Evolutionary conservation across 2,888 invertebrate genomes (phyloP), one percentile per base, ranked within the genome.

Genomic region (Temnothorax rugatulus): DNA sequence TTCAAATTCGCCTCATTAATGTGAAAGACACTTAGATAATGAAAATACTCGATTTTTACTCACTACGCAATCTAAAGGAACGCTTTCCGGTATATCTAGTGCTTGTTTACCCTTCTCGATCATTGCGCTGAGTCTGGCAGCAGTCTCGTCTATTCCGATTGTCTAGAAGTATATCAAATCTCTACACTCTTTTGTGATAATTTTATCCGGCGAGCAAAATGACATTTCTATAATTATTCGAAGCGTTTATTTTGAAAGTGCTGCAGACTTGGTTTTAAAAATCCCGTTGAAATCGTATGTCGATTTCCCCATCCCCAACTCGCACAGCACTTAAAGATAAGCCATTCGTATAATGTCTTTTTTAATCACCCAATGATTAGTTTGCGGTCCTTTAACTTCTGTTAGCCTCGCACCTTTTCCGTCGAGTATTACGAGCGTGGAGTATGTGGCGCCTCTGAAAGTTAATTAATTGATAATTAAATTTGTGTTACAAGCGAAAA

Each of bases 361-460:
- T 69, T 34, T 52, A 84, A 86, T 94, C 90, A 97, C 96, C 97
- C 97, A 98, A 93, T 98, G 97, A 95, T 98, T 98, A 64, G 98
- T 98, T 52, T 97, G 97, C 5, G 96, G 96, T 0, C 98, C 98
- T 84, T 96, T 96, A 63, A 96, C 95, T 89, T 95, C 96, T 1
- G 97, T 96, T 57, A 98, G 93, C 71, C 97, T 96, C 68, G 96
- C 95, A 9, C 98, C 99, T 44, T 96, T 95, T 47, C 96, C 96
- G 92, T 98, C 96, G 92, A 97, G 96, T 84, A 99, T 96, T 47
- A 98, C 96, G 63, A 98, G 95, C 84, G 97, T 97, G 18, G 98
- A 98, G 93, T 97, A 97, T 84, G 98, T 98, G 44, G 97, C 98
- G 61, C 99, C 99, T 41, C 99, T 99, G 95, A 59, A 86, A 59